Evolutionary conservation across 2,888 invertebrate species (phyloP), one percentile per base, ranked within the genome.

Genomic region (Cryptocephalus moraei): DNA sequence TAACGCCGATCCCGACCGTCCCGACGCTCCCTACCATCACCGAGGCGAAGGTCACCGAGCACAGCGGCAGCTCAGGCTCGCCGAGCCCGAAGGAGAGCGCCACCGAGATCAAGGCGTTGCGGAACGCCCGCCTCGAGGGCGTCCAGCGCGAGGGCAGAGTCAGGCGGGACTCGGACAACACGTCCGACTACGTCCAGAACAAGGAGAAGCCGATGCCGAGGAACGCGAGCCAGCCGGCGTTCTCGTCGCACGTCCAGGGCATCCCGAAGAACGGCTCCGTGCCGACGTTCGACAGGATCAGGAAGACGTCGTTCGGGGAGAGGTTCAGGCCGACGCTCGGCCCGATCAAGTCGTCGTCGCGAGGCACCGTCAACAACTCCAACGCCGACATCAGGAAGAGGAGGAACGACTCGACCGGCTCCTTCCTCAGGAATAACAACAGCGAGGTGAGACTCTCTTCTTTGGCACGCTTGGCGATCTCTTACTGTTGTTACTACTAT

Each of bases 21-120:
- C 84, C 90, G 45, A 88, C 90, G 1, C 73, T 93, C 58, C 92
- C 92, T 45, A 92, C 92, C 44, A 93, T 93, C 61, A 86, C 88
- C 41, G 93, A 92, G 72, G 86, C 85, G 32, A 86, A 81, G 65
- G 47, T 49, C 9, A 52, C 57, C 11, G 83, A 82, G 45, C 77
- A 75, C 49, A 75, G 75, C 52, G 68, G 70, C 9, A 75, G 77
- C 52, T 75, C 78, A 39, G 76, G 76, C 8, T 74, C 74, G 42
- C 77, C 77, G 1, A 65, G 65, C 54, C 64, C 65, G 1, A 58
- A 60, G 11, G 63, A 62, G 36, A 66, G 66, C 46, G 55, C 51
- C 11, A 54, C 50, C 8, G 65, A 64, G 45, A 62, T 65, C 40
- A 61, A 60, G 33, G 46, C 54, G 40, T 56, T 57, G 45, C 61